Conservation (phyloP, 2,113 vertebrate species). For the Raja brachyura region DNA sequence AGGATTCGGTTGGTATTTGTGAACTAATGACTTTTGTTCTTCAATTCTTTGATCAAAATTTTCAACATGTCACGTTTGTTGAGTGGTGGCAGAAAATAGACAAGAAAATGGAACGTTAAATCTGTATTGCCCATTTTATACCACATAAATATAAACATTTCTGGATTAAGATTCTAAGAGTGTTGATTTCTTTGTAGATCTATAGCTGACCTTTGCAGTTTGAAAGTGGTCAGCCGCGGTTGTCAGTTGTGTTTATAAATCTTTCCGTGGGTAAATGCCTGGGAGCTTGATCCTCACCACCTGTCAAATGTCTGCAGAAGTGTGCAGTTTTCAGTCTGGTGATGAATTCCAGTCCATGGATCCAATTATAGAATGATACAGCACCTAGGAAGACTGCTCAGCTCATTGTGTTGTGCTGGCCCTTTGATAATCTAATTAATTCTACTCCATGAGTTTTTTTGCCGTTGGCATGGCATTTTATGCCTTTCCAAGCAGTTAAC, state of each 20-base stretch:
- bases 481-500: background rate
- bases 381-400: background rate
- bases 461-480: background rate
- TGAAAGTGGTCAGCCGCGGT: background rate
- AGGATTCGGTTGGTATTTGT: too few relatives aligned
- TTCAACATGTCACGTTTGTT: background rate
- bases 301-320: background rate
- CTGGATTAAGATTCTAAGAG: constrained; percentile 11
- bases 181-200: constrained; percentile 8
- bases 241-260: constrained; percentile 20
- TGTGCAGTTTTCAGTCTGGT: background rate
- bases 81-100: background rate
- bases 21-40: background rate
- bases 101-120: background rate
- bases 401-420: background rate
- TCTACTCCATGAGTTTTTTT: background rate
- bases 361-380: constrained; percentile 23
- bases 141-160: background rate
- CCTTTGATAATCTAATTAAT: background rate
- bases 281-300: background rate
- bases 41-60: background rate
- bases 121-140: background rate
- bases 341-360: background rate
- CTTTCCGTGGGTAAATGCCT: background rate
- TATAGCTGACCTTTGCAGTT: constrained; percentile 3